These are phyloP conservation scores for Clarias macrocephalus DNA, from an alignment of 2,113 vertebrate species.

Conservation along the genomic window DNA sequence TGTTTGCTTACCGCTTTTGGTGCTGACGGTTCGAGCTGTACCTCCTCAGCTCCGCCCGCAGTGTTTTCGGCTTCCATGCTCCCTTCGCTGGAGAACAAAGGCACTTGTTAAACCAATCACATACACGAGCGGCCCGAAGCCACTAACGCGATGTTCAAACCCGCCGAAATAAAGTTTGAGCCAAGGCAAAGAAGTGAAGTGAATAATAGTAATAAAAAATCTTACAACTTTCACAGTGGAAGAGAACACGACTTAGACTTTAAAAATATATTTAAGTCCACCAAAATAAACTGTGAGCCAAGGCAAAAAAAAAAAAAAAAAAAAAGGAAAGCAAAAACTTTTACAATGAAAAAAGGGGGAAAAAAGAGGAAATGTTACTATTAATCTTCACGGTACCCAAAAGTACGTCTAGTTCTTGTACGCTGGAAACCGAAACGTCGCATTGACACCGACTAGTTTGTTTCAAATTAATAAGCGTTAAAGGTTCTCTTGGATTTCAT, in stretches of 20 bases:
- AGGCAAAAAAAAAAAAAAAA: background rate
- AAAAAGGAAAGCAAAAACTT: background rate
- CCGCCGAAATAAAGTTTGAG: conserved; percentile 23
- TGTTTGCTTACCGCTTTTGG: conserved; percentile 72
- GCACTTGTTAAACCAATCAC: conserved; percentile 69
- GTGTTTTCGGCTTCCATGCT: conserved; percentile 75
- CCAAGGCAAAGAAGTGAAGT: conserved; percentile 13
- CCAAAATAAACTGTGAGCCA: background rate
- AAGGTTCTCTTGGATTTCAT: conserved; percentile 69
- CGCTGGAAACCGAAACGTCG: conserved; percentile 52
- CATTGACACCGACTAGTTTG: conserved; percentile 50
- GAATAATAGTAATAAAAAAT: background rate
- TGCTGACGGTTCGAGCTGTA: conserved; percentile 58
- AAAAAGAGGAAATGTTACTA: background rate
- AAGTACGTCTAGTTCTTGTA: conserved; percentile 37
- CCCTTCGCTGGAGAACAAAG: conserved; percentile 68
- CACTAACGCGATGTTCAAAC: conserved; percentile 35
- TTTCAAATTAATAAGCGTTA: conserved; percentile 26
- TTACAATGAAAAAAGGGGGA: background rate
- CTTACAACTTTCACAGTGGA: background rate
- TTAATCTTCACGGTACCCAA: conserved; percentile 36
- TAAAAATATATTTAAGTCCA: conserved; percentile 2
- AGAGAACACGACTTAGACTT: background rate
- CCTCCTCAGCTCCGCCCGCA: conserved; percentile 64
- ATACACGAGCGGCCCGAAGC: conserved; percentile 52